Evolutionary conservation across 2,888 invertebrate species (phyloP).

Genomic region (Apomyelois bistriatella): DNA sequence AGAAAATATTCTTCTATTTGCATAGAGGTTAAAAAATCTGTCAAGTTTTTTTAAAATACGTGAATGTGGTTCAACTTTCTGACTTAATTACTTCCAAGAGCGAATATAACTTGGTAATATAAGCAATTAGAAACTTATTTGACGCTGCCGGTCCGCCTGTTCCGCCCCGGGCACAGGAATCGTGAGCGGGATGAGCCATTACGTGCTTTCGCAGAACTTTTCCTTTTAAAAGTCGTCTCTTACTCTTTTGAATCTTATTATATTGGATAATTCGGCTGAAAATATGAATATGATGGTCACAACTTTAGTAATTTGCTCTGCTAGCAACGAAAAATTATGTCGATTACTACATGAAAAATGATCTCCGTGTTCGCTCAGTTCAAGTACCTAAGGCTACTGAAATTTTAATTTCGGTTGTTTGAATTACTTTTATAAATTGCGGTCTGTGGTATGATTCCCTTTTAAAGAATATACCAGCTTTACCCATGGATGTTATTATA

Average conservation of each 20-base stretch:
- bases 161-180: conserved; percentile 71
- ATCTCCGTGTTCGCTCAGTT: conserved; percentile 50
- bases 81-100: conserved; percentile 75
- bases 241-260: conserved; percentile 77
- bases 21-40: conserved; percentile 31
- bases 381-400: too few species aligned
- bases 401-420: not conserved
- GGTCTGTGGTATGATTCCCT: too few species aligned
- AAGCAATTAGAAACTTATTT: conserved; percentile 80
- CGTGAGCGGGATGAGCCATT: conserved; percentile 78
- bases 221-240: conserved; percentile 77
- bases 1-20: conserved; percentile 30
- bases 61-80: conserved; percentile 66
- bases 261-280: conserved; percentile 74
- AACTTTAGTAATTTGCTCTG: conserved; percentile 73
- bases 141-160: conserved; percentile 75
- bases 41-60: conserved; percentile 51
- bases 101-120: conserved; percentile 78
- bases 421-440: not conserved
- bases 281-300: conserved; percentile 73
- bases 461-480: too few species aligned
- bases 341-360: conserved; percentile 64
- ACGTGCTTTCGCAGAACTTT: conserved; percentile 76
- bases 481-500: too few species aligned
- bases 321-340: conserved; percentile 53